Evolutionary conservation across 2,113 vertebrate species (phyloP), one percentile per base, ranked within the genome.

Genomic region (Pelodiscus sinensis): DNA sequence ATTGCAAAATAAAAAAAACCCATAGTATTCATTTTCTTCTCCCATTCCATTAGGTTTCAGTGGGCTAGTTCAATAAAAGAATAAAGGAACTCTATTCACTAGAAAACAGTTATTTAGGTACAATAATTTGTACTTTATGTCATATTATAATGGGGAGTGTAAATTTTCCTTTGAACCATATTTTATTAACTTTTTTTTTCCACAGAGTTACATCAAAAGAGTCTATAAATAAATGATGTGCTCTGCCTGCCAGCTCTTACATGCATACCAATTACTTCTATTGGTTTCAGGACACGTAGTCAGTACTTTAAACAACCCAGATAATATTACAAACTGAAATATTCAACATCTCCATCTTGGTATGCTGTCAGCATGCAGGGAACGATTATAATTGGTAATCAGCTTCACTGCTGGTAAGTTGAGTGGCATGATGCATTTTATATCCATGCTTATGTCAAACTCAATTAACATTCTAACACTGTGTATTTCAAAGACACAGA

Each of bases 181-280:
- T 98, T 98, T 98, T 98, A 98, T 98, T 98, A 98, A 98, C 97
- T 93, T 95, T 94, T 97, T 96, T 95, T 94, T 95, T 94, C 58
- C 94, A 95, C 87, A 96, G 96, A 98, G 96, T 98, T 98, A 98
- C 97, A 98, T 98, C 98, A 98, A 97, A 98, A 97, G 98, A 96
- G 95, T 98, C 97, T 97, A 98, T 98, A 98, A 98, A 98, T 98
- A 98, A 98, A 95, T 98, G 97, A 98, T 98, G 97, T 97, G 96
- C 94, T 97, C 97, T 97, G 97, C 79, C 98, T 98, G 97, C 94
- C 96, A 97, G 96, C 96, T 97, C 96, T 97, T 98, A 98, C 97
- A 97, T 97, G 98, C 98, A 98, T 98, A 98, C 97, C 98, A 98
- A 98, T 98, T 98, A 98, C 94, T 87, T 98, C 98, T 98, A 96